Conservation (phyloP, 37 sponge, comb jelly and placozoan species). For the Chondrilla cf. caribensis region DNA sequence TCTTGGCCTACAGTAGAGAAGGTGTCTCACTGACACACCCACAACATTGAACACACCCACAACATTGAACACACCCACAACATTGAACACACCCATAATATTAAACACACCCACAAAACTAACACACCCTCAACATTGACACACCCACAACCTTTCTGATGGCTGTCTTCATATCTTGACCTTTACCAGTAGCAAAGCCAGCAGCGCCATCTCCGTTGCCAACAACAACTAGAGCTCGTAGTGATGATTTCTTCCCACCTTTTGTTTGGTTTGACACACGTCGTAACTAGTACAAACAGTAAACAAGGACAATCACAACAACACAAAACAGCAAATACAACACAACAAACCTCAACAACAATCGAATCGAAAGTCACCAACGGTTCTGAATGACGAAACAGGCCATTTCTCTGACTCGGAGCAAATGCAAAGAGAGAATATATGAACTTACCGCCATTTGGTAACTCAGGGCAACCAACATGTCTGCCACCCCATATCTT, state of each 20-base stretch:
- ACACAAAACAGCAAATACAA: not conserved
- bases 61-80: not conserved
- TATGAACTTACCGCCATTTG: slow-evolving; percentile 66
- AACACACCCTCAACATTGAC: not conserved
- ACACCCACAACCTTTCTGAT: slow-evolving; percentile 53
- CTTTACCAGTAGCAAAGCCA: slow-evolving; percentile 76
- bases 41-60: not conserved
- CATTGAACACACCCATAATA: not conserved
- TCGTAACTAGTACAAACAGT: slow-evolving; percentile 41
- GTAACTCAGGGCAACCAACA: slow-evolving; percentile 78
- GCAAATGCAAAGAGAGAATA: not conserved
- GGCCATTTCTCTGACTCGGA: no score
- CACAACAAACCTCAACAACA: slow-evolving; percentile 55
- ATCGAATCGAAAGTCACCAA: slow-evolving; percentile 57
- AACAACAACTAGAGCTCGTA: slow-evolving; percentile 73
- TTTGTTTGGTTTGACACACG: slow-evolving; percentile 66
- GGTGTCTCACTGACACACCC: not conserved
- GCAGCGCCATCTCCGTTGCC: slow-evolving; percentile 82
- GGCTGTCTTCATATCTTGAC: slow-evolving; percentile 34
- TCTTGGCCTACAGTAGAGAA: slow-evolving; percentile 63
- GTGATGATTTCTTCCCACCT: slow-evolving; percentile 62
- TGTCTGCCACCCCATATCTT: slow-evolving; percentile 55
- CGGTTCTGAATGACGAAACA: slow-evolving; percentile 38
- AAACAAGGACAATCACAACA: not conserved
- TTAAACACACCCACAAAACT: not conserved